Conservation (phyloP, 2,888 invertebrate species). For the Entomobrya multifasciata region DNA sequence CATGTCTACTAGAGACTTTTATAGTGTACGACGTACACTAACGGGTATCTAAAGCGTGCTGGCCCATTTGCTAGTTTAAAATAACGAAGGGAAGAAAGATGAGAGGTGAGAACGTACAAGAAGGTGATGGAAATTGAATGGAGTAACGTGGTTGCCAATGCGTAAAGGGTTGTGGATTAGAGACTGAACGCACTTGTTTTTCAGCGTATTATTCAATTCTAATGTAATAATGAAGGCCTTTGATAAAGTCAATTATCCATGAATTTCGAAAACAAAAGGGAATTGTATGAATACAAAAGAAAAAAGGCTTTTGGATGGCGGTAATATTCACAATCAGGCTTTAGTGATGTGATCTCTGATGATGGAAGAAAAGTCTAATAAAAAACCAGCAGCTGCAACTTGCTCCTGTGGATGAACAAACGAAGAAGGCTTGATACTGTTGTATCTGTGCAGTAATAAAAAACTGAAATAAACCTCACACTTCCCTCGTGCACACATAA, state of each 20-base stretch:
- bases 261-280: conserved; percentile 63
- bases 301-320: conserved; percentile 36
- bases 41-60: too few relatives aligned
- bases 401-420: not conserved
- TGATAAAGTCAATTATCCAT: conserved; percentile 67
- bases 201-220: conserved; percentile 31
- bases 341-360: not conserved
- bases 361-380: conserved; percentile 27
- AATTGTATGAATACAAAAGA: conserved; percentile 54
- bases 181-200: not conserved
- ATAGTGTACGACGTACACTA: too few relatives aligned
- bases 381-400: conserved; percentile 54
- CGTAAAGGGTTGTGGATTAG: not conserved
- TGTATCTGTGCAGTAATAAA: conserved; percentile 12
- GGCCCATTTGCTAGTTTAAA: too few relatives aligned
- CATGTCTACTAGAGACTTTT: too few relatives aligned
- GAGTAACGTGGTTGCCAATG: not conserved
- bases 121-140: not conserved
- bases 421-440: not conserved
- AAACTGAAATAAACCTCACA: conserved; percentile 3
- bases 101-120: not conserved
- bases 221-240: conserved; percentile 54
- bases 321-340: conserved; percentile 3
- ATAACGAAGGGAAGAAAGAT: not conserved
- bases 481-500: not conserved